Base-by-base conservation (phyloP, 2,113 vertebrate genomes). In the Pygoscelis adeliae region DNA sequence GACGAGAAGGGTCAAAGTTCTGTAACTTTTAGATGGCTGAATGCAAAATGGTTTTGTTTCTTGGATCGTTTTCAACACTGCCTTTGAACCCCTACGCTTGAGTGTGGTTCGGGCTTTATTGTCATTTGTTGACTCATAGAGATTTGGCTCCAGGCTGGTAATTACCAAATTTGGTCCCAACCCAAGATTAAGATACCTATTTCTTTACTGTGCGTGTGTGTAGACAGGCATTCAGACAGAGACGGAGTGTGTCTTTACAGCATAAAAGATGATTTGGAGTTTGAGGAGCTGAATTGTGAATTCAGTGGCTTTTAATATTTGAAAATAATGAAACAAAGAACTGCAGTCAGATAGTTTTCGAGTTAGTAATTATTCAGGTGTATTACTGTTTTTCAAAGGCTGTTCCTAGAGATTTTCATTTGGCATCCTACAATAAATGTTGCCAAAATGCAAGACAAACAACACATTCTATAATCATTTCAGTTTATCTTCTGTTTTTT, bases 1-100 rank as follows among this genome's bases (percentile, higher is more conserved):
- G 53, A 13, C 3, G 2, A 94, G 74, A 80, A 87, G 52, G 97
- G 92, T 95, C 95, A 89, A 96, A 98, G 95, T 97, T 95, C 96
- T 59, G 25, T 93, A 77, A 58, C 88, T 93, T 89, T 22, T 50
- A 63, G 67, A 95, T 82, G 80, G 73, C 80, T 70, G 89, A 85
- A 83, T 91, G 78, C 72, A 95, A 89, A 96, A 94, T 97, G 93
- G 49, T 81, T 96, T 81, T 40, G 8, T 46, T 97, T 91, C 83
- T 91, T 98, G 97, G 95, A 95, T 84, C 10, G 0, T 73, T 93
- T 95, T 97, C 97, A 97, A 34, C 70, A 50, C 5, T 62, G 50
- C 82, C 82, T 96, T 95, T 97, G 93, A 97, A 94, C 36, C 89
- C 82, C 27, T 87, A 53, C 6, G 20, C 87, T 52, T 40, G 91